These are phyloP conservation scores for Perca flavescens DNA, from an alignment of 2,113 vertebrate species.

Conservation along the genomic window DNA sequence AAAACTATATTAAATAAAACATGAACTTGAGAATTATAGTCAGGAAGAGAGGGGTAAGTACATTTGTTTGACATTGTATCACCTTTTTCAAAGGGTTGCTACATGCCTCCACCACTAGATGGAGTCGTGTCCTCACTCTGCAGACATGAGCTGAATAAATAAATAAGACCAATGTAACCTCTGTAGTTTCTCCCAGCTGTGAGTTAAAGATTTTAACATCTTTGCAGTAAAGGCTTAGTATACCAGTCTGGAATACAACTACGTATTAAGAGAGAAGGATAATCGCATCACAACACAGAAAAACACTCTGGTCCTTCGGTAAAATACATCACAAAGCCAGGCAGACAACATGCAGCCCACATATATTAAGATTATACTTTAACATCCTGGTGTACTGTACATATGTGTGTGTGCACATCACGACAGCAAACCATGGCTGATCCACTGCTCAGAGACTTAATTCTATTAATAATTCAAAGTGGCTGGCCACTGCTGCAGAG, in stretches of 20 bases:
- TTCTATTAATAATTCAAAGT: conserved; percentile 78
- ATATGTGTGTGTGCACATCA: conserved; percentile 16
- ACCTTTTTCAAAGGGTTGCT: neutral
- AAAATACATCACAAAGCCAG: conserved; percentile 1
- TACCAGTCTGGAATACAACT: neutral
- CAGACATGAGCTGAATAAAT: conserved; percentile 39
- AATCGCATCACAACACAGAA: conserved; percentile 6
- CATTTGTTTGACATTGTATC: neutral
- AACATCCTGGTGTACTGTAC: conserved; percentile 23
- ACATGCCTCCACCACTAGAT: conserved; percentile 73
- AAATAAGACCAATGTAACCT: conserved; percentile 22
- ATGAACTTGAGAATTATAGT: neutral
- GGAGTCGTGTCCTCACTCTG: conserved; percentile 58
- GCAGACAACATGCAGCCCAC: neutral
- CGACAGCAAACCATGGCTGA: conserved; percentile 38
- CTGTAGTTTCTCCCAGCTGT: conserved; percentile 23
- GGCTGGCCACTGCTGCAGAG: conserved; percentile 55
- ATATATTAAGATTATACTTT: conserved; percentile 10
- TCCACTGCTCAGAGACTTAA: conserved; percentile 58
- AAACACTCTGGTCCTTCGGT: neutral
- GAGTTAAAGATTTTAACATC: neutral
- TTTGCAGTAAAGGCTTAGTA: neutral
- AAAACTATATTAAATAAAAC: neutral
- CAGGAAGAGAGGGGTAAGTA: neutral
- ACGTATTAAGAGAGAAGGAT: neutral